Conservation (phyloP, 2,797 vertebrate genomes). For the Rhynchotus rufescens region DNA sequence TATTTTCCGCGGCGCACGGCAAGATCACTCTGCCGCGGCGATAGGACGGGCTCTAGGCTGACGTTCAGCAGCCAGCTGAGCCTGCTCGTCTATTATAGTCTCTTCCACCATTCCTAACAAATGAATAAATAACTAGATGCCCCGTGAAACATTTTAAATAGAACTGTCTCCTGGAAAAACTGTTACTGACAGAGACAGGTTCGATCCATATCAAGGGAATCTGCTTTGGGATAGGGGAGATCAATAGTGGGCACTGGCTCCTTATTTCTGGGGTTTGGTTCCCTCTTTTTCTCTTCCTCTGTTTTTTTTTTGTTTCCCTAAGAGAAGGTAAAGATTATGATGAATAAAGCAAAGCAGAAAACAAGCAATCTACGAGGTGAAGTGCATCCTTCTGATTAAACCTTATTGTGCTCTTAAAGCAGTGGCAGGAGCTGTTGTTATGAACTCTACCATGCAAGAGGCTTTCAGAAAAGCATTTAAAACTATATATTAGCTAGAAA, state of each 20-base stretch:
- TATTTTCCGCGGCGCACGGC: slow-evolving; percentile 71
- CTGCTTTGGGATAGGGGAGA: slow-evolving; percentile 35
- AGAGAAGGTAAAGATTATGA: slow-evolving; percentile 13
- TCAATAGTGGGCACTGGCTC: slow-evolving; percentile 28
- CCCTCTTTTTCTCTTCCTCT: not conserved
- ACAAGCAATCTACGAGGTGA: slow-evolving; percentile 34
- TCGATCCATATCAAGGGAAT: slow-evolving; percentile 58
- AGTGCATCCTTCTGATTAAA: slow-evolving; percentile 45
- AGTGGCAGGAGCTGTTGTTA: slow-evolving; percentile 34
- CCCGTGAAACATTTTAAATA: slow-evolving; percentile 73
- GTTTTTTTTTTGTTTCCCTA: not conserved
- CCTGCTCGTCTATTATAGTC: slow-evolving; percentile 71
- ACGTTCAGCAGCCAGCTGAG: slow-evolving; percentile 78
- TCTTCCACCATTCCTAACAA: slow-evolving; percentile 74
- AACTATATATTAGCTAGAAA: slow-evolving; percentile 53
- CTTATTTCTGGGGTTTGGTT: not conserved
- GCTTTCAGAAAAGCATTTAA: slow-evolving; percentile 71
- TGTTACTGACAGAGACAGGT: slow-evolving; percentile 70
- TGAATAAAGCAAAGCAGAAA: slow-evolving; percentile 61
- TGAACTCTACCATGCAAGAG: slow-evolving; percentile 43
- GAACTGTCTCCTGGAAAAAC: slow-evolving; percentile 72
- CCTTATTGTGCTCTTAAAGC: slow-evolving; percentile 40
- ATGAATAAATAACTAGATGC: slow-evolving; percentile 74
- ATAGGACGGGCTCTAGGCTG: slow-evolving; percentile 61
- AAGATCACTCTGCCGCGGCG: slow-evolving; percentile 55